Base-by-base conservation (phyloP, 2,888 invertebrate genomes). In the Chloroclysta siterata region DNA sequence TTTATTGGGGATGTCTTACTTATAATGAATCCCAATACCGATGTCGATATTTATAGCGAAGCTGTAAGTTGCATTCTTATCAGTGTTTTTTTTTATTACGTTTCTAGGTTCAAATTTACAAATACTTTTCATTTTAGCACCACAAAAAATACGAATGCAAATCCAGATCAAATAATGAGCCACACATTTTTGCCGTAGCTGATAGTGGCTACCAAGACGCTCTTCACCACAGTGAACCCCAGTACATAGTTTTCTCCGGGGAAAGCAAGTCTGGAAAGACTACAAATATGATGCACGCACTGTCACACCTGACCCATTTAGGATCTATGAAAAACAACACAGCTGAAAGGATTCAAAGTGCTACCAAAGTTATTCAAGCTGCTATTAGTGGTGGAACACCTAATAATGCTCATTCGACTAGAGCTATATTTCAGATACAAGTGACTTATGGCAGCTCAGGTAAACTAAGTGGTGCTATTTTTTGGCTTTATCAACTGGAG, bases 201-300 rank as follows among this genome's bases (percentile, higher is more conserved):
- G 98, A 98, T 80, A 95, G 97, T 66, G 97, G 98, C 41, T 98
- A 96, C 83, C 98, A 98, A 91, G 96, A 98, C 80, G 97, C 97
- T 88, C 88, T 98, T 72, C 98, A 98, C 83, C 97, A 98, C 82
- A 95, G 96, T 72, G 95, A 96, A 73, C 95, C 96, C 2, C 98
- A 98, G 85, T 96, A 97, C 83, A 96, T 99, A 65, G 94, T 98
- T 5, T 95, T 99, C 72, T 95, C 97, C 47, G 98, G 98, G 0
- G 98, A 98, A 93, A 97, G 97, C 72, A 96, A 96, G 79, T 97
- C 98, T 0, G 98, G 98, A 0, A 99, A 99, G 92, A 97, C 98
- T 0, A 96, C 96, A 39, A 97, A 96, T 81, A 96, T 96, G 84
- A 90, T 96, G 44, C 95, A 97, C 70, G 89, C 97, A 48, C 90